Percentiles rank a stretch among this genome's conserved stretches.
phyloP scores from a whole-genome alignment of 2,888 invertebrate species.

The Galerucella calmariensis region DNA sequence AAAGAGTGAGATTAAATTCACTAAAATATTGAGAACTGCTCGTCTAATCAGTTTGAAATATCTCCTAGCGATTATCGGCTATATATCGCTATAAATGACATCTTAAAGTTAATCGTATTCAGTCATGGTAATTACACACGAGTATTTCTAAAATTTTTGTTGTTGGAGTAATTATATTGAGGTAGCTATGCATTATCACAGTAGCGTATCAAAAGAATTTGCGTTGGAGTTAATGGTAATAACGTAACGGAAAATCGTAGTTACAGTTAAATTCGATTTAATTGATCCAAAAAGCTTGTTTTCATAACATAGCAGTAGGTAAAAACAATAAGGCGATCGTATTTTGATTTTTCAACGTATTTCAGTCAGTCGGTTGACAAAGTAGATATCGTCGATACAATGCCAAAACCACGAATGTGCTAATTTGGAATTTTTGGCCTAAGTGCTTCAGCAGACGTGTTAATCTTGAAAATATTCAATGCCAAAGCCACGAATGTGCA shows the following conservation, averaged over 20 bases:
- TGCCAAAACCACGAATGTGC: too few species aligned
- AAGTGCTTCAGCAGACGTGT: too few species aligned
- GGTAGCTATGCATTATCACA: background rate
- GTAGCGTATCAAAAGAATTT: conserved; percentile 3
- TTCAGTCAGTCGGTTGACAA: too few species aligned
- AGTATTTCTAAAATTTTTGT: conserved; percentile 22
- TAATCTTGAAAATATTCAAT: too few species aligned
- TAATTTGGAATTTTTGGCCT: too few species aligned
- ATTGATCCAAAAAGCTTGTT: background rate
- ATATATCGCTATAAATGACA: conserved; percentile 12
- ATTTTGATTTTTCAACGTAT: too few species aligned
- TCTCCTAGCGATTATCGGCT: background rate
- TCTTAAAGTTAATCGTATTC: conserved; percentile 26
- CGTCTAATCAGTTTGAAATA: background rate
- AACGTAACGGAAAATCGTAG: background rate
- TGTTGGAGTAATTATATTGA: conserved; percentile 1
- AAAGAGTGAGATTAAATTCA: too few species aligned
- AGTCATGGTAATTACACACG: conserved; percentile 28
- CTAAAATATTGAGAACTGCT: background rate
- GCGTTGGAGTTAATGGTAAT: background rate
- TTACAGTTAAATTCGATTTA: background rate
- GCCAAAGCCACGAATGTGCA: too few species aligned
- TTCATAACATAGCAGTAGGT: background rate
- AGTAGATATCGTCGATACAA: too few species aligned
- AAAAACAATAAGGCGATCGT: too few species aligned